Base-by-base conservation (phyloP, 2,888 invertebrate species). In the Tridacna gigas region DNA sequence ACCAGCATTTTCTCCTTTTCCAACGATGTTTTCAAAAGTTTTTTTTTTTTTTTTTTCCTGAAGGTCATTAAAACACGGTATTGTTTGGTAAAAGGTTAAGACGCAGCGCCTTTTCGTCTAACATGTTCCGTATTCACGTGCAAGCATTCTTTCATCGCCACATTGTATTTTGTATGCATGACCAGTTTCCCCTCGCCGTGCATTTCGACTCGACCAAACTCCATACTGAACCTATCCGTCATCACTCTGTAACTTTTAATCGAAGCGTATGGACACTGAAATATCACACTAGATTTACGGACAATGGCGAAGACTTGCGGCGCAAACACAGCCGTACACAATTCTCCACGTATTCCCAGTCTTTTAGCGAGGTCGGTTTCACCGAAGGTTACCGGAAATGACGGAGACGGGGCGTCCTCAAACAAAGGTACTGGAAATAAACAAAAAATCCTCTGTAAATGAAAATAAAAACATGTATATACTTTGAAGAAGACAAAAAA, bases 131-230 rank as follows among this genome's bases (percentile, higher is more conserved):
- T 45, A 47, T 69, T 69, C n/a, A 69, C 69, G 15, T 69, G 69
- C 12, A 69, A 69, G n/a, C 69, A 69, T 47, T 69, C 69, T 47
- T 69, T 69, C 69, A 69, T 69, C 0, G 69, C 69, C n/a, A 22
- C n/a, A 22, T 69, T 69, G n/a, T 69, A 69, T 47, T 69, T 69
- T 0, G 69, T 69, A 15, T 69, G 28, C 69, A 69, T 45, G 20
- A 47, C 20, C 13, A 69, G 47, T 11, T 47, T 28, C 1, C 69
- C 69, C 1, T 69, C 69, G 37, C 69, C 69, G 47, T 69, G 69
- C n/a, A 45, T 18, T 47, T 47, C 69, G 47, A 69, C 69, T 47
- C 69, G 69, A 28, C 69, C 69, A 69, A 69, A 69, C 47, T 69
- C 69, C n/a, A 69, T 47, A 47, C 45, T 45, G 0, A 69, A 45